Percentiles rank a stretch among this genome's conserved stretches.
phyloP scores from a whole-genome alignment of 2,797 vertebrate species.

The Periophthalmus magnuspinnatus region DNA sequence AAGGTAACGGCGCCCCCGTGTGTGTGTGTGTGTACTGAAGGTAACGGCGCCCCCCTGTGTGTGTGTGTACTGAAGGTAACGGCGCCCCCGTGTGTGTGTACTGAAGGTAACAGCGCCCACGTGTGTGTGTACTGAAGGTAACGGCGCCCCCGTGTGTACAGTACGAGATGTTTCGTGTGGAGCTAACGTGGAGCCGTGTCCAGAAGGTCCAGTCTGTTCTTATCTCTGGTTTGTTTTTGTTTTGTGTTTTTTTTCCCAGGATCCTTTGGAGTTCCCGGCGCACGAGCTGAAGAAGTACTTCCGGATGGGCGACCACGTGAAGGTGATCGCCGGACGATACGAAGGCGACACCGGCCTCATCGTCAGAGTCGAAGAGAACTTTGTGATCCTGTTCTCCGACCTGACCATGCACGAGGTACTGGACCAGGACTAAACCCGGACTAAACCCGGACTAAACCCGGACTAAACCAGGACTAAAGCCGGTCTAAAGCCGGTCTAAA shows the following conservation, averaged over 20 bases:
- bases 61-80: too few species aligned
- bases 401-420: conserved; percentile 97
- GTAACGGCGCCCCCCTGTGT: too few species aligned
- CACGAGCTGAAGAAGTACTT: conserved; percentile 94
- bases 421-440: not conserved
- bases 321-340: conserved; percentile 92
- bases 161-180: too few species aligned
- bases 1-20: conserved; percentile 76
- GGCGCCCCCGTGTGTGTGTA: too few species aligned
- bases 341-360: conserved; percentile 95
- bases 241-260: conserved; percentile 66
- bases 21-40: too few species aligned
- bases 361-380: conserved; percentile 94
- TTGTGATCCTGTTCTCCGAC: conserved; percentile 95
- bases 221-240: not conserved
- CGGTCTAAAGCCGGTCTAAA: not conserved
- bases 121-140: too few species aligned
- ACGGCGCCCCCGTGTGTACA: too few species aligned
- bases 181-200: too few species aligned
- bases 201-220: not conserved
- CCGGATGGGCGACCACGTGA: conserved; percentile 95
- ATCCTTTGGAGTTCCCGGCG: conserved; percentile 93
- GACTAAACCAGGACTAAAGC: not conserved
- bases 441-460: not conserved
- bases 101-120: too few species aligned